Base-by-base conservation (phyloP, 92 coral and sea anemone species). In the Ricordea florida region DNA sequence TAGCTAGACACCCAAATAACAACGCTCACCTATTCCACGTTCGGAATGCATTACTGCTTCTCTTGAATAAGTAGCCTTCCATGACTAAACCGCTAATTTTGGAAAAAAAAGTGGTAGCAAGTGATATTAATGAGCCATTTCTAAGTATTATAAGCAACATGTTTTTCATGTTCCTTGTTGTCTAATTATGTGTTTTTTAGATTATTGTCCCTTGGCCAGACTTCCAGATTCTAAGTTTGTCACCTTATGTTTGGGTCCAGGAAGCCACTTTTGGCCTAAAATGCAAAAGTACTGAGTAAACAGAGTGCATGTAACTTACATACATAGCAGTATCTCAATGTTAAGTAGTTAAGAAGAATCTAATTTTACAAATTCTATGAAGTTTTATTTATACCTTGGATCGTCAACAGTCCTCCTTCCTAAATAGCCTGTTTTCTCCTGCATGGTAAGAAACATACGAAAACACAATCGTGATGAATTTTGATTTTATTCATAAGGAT, bases 21-120 rank as follows among this genome's bases (percentile, higher is more conserved):
- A 23, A 9, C 18, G 10, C 80, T 85, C 40, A 94, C 97, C 99
- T 86, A 33, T 96, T 97, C 99, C 99, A 96, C 18, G 96, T 92
- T 72, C 90, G 92, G 67, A 96, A 96, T 5, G 99, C 99, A 72
- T 92, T 96, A 62, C 97, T 96, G 53, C 99, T 96, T 79, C 97
- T 80, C 69, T 96, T 96, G 80, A 70, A 96, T 67, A 96, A 72
- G 81, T 96, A 96, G 42, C 99, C 99, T 64, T 96, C 99, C 88
- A 96, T 83, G 10, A 92, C 99, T n/a, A 96, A 79, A 42, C 88
- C 97, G 29, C 97, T 91, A n/a, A n/a, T n/a, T n/a, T n/a, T n/a
- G 57, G 10, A 69, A 74, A 33, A 32, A 18, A 36, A 10, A 27
- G 20, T 0, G 6, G 52, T 10, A 1, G 4, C 17, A 13, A 57